Evolutionary conservation across 1,140 invertebrate genomes (phyloP).

Genomic region (Aporrectodea caliginosa): DNA sequence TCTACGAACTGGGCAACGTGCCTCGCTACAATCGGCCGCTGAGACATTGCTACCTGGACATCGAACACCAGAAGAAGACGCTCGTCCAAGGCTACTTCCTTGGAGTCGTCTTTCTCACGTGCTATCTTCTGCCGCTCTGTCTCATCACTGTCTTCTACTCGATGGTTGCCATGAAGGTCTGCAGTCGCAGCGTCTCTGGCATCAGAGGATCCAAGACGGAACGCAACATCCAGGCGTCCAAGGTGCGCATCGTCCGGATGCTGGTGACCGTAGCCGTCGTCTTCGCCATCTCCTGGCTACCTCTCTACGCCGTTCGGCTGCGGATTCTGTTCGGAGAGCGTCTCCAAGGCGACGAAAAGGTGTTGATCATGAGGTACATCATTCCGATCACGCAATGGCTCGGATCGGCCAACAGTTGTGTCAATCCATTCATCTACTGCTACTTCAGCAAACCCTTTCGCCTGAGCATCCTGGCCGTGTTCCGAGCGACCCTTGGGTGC

Average conservation of each 20-base stretch:
- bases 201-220: slow-evolving; percentile 34
- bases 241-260: slow-evolving; percentile 61
- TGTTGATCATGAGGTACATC: background rate
- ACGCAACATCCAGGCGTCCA: slow-evolving; percentile 40
- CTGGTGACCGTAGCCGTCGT: slow-evolving; percentile 85
- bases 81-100: slow-evolving; percentile 73
- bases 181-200: no score
- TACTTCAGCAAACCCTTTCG: slow-evolving; percentile 29
- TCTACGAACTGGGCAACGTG: slow-evolving; percentile 64
- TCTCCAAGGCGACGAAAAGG: background rate
- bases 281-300: slow-evolving; percentile 87
- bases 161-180: slow-evolving; percentile 73
- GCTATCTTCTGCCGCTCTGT: slow-evolving; percentile 82
- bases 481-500: background rate
- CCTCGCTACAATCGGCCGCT: background rate
- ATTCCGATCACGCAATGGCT: slow-evolving; percentile 32
- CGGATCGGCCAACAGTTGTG: slow-evolving; percentile 31
- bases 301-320: slow-evolving; percentile 65
- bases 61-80: background rate
- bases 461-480: background rate
- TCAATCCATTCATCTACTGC: slow-evolving; percentile 35
- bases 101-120: slow-evolving; percentile 77
- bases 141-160: slow-evolving; percentile 85
- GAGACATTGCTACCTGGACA: slow-evolving; percentile 12
- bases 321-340: background rate